A percentile compares a stretch with the other conserved stretches of the same genome.
Conservation (phyloP, 2,797 vertebrate genomes). For the Aldrovandia affinis region DNA sequence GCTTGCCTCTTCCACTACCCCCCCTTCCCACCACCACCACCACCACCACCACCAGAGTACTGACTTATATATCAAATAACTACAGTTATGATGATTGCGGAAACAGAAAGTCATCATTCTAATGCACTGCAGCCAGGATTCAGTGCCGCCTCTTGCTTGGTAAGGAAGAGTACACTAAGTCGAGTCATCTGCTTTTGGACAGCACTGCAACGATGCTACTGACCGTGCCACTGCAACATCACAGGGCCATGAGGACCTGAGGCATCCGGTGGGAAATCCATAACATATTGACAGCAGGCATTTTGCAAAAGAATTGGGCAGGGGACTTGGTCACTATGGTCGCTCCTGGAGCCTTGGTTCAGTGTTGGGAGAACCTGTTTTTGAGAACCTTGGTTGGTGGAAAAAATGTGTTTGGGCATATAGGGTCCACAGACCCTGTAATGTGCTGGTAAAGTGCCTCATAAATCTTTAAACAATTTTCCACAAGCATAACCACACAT, state of each 20-base stretch:
- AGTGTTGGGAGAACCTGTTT: background rate
- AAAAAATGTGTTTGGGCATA: background rate
- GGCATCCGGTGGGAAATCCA: background rate
- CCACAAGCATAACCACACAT: background rate
- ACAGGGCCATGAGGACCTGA: background rate
- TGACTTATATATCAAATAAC: constrained; percentile 4
- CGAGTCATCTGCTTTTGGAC: background rate
- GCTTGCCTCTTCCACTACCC: background rate
- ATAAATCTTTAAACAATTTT: no score
- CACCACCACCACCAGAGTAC: background rate
- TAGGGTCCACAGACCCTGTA: background rate
- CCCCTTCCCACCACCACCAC: background rate
- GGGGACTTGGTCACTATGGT: background rate
- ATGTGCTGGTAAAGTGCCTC: background rate
- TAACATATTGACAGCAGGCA: background rate
- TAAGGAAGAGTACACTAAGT: background rate
- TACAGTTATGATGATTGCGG: background rate
- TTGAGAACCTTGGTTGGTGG: background rate
- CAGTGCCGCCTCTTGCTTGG: background rate
- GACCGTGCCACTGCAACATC: background rate
- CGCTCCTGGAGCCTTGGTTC: background rate
- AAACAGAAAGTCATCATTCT: background rate
- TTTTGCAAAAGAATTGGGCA: background rate
- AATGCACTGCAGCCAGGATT: background rate
- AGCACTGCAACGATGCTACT: background rate